Conservation (phyloP, 2,888 invertebrate genomes). For the Bibio marci region DNA sequence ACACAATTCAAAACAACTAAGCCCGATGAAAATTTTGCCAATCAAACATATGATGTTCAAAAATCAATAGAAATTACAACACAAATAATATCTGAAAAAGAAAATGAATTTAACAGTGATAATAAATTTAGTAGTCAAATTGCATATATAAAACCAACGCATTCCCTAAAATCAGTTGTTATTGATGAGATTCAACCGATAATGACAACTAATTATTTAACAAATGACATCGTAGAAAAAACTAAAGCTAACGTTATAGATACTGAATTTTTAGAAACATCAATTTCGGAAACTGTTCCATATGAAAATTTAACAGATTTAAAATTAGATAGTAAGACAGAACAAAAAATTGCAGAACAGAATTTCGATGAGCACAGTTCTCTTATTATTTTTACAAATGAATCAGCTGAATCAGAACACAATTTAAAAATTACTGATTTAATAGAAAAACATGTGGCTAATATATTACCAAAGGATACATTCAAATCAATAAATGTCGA, state of each 20-base stretch:
- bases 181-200: conserved; percentile 17
- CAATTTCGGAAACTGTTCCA: conserved; percentile 16
- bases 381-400: conserved; percentile 27
- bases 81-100: conserved; percentile 32
- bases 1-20: conserved; percentile 14
- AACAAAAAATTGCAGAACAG: conserved; percentile 13
- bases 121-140: conserved; percentile 23
- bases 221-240: conserved; percentile 19
- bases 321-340: conserved; percentile 11
- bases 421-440: conserved; percentile 12
- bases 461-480: conserved; percentile 7
- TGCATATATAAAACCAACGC: conserved; percentile 16
- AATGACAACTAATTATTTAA: conserved; percentile 21
- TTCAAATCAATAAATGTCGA: conserved; percentile 13
- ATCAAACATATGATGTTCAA: conserved; percentile 26
- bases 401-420: conserved; percentile 30
- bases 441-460: not conserved
- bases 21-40: conserved; percentile 14
- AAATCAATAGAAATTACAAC: conserved; percentile 31
- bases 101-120: conserved; percentile 27
- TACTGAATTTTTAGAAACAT: conserved; percentile 21
- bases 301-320: conserved; percentile 4
- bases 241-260: conserved; percentile 20
- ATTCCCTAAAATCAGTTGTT: conserved; percentile 12
- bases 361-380: conserved; percentile 16